Conservation (phyloP, 1,140 invertebrate genomes). For the Nixonia krombeini region DNA sequence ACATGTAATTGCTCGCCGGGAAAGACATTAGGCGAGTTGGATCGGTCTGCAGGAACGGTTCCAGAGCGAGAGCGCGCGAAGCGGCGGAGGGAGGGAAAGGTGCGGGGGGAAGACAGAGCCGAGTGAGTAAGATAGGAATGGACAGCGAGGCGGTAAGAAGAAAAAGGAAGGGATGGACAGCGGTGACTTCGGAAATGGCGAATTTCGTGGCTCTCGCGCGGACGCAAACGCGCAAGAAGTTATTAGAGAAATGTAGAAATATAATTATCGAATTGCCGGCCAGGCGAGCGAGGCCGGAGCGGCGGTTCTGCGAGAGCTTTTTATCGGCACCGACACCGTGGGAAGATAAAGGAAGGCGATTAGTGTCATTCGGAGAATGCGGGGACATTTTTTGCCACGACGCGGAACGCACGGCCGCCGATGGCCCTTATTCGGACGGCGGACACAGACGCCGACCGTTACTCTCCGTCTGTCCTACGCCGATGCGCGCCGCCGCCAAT, state of each 20-base stretch:
- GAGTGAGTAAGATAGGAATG: not conserved
- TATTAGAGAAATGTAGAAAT: conserved; percentile 66
- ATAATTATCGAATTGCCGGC: conserved; percentile 67
- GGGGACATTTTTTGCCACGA: conserved; percentile 57
- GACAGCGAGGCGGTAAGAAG: conserved; percentile 1
- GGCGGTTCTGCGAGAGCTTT: conserved; percentile 51
- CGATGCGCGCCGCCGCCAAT: no score
- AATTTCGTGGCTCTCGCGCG: conserved; percentile 42
- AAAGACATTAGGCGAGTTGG: conserved; percentile 26
- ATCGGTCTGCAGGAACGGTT: conserved; percentile 15
- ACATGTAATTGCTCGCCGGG: conserved; percentile 27
- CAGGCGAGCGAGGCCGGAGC: conserved; percentile 40
- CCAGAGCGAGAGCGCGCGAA: conserved; percentile 11
- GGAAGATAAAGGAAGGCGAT: conserved; percentile 71
- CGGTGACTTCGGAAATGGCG: conserved; percentile 17
- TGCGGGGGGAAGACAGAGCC: not conserved
- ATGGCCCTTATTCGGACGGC: conserved; percentile 42
- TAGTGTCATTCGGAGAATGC: conserved; percentile 71
- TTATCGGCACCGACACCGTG: conserved; percentile 63
- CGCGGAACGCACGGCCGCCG: conserved; percentile 44
- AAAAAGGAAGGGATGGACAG: conserved; percentile 25
- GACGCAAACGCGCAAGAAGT: conserved; percentile 43
- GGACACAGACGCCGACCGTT: no score
- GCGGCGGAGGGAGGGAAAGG: not conserved
- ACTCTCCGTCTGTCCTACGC: no score